A percentile compares a stretch with the other conserved stretches of the same genome.
Conservation (phyloP, 2,888 invertebrate genomes). For the Rhingia campestris region DNA sequence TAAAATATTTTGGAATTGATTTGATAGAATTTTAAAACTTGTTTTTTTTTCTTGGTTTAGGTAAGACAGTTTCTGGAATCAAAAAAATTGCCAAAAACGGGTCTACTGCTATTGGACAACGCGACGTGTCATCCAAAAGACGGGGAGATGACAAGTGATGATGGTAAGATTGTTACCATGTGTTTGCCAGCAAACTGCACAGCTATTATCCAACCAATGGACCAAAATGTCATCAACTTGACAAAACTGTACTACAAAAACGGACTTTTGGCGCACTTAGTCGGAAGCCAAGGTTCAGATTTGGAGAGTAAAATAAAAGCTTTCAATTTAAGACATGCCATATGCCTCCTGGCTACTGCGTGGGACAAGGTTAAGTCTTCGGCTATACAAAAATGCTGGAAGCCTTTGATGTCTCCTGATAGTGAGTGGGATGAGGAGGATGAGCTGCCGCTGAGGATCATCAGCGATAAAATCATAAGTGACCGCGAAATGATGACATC, state of each 20-base stretch:
- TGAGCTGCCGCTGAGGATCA: background rate
- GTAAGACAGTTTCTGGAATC: background rate
- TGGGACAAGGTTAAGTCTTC: constrained; percentile 3
- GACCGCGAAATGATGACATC: constrained; percentile 16
- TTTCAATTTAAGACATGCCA: constrained; percentile 5
- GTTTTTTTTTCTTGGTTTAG: constrained; percentile 1
- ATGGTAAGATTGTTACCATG: too few species aligned
- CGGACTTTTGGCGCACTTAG: too few species aligned
- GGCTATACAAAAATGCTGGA: constrained; percentile 5
- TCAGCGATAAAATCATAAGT: constrained; percentile 13
- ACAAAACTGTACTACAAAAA: too few species aligned
- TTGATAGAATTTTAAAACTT: background rate
- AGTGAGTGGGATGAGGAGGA: constrained; percentile 9
- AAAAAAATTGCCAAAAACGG: background rate
- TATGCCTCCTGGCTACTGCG: constrained; percentile 1
- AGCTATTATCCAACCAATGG: too few species aligned
- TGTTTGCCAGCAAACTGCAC: too few species aligned
- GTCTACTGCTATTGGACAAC: too few species aligned
- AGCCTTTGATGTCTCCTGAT: constrained; percentile 16
- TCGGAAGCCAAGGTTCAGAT: too few species aligned
- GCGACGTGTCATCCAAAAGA: too few species aligned
- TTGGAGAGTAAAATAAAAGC: background rate
- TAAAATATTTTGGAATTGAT: constrained; percentile 3
- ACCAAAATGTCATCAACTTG: too few species aligned
- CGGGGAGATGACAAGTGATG: too few species aligned